These are phyloP conservation scores for Xerus rutilus DNA, from an alignment of 2,797 vertebrate species.

Conservation along the genomic window DNA sequence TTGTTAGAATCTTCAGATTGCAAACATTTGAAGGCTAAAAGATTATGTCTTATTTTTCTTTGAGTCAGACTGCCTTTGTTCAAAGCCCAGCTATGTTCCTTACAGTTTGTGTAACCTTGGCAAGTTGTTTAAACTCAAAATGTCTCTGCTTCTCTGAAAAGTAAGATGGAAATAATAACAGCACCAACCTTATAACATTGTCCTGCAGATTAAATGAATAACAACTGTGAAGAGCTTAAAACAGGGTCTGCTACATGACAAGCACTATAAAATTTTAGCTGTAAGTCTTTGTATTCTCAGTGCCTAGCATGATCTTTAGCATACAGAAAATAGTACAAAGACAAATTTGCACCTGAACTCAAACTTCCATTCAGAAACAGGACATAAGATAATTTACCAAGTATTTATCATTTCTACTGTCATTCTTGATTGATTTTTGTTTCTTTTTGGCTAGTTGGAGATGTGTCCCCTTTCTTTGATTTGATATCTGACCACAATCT, in stretches of 20 bases:
- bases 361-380: conserved; percentile 4
- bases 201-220: conserved; percentile 51
- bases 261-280: conserved; percentile 8
- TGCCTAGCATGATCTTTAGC: background rate
- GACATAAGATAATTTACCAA: background rate
- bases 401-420: background rate
- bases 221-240: background rate
- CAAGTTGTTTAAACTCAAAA: conserved; percentile 15
- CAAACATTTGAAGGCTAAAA: conserved; percentile 11
- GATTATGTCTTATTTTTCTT: background rate
- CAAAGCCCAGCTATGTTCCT: background rate
- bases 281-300: background rate
- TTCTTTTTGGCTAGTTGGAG: background rate
- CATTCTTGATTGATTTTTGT: background rate
- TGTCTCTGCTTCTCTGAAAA: background rate
- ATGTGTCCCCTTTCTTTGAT: background rate
- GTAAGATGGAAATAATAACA: background rate
- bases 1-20: background rate
- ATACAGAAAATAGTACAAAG: background rate
- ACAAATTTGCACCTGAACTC: background rate
- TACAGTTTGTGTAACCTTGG: background rate
- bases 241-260: background rate
- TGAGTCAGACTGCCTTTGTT: background rate
- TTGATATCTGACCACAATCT: background rate
- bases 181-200: background rate